These are phyloP conservation scores for Tachystola acroxantha DNA, from an alignment of 2,888 invertebrate species.

Conservation along the genomic window DNA sequence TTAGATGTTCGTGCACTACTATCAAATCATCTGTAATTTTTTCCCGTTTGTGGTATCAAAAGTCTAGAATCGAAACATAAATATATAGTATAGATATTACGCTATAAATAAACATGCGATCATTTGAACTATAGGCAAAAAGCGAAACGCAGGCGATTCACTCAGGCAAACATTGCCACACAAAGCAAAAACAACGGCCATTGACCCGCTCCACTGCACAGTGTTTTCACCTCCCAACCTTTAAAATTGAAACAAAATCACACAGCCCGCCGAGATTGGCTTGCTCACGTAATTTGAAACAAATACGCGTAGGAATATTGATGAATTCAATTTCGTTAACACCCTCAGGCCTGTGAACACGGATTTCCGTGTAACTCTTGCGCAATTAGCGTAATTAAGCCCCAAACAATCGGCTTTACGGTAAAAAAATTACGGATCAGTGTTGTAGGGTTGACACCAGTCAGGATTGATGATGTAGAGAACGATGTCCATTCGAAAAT, in stretches of 20 bases:
- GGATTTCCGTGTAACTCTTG: not conserved
- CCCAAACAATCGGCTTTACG: slow-evolving; percentile 5
- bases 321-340: slow-evolving; percentile 17
- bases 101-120: too few species aligned
- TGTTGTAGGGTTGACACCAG: not conserved
- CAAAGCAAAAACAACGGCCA: slow-evolving; percentile 56
- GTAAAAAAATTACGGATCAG: not conserved
- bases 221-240: slow-evolving; percentile 57
- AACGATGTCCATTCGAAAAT: too few species aligned
- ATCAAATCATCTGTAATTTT: too few species aligned
- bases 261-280: slow-evolving; percentile 37
- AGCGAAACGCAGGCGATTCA: slow-evolving; percentile 29
- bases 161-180: slow-evolving; percentile 48
- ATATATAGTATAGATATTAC: too few species aligned
- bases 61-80: too few species aligned
- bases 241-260: slow-evolving; percentile 62
- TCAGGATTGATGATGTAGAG: not conserved
- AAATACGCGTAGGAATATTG: slow-evolving; percentile 18
- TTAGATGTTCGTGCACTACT: too few species aligned
- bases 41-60: too few species aligned
- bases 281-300: slow-evolving; percentile 16
- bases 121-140: slow-evolving; percentile 4
- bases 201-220: slow-evolving; percentile 53
- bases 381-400: slow-evolving; percentile 4
- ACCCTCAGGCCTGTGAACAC: slow-evolving; percentile 10